phyloP scores from a whole-genome alignment of 37 sponge, comb jelly and placozoan species.

The Beroe ovata region DNA sequence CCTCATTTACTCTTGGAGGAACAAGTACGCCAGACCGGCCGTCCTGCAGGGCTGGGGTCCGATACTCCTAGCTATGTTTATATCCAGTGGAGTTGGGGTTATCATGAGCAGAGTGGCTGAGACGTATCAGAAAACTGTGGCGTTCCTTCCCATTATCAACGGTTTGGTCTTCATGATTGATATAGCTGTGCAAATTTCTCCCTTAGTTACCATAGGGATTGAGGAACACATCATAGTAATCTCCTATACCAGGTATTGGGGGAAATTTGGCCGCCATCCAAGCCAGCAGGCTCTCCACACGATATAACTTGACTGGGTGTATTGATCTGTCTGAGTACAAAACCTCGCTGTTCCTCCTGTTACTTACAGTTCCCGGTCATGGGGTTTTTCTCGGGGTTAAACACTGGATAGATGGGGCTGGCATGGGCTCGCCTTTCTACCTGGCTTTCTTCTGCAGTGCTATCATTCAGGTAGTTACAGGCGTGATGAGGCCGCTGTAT shows the following conservation, averaged over 20 bases:
- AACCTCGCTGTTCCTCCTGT: conserved; percentile 75
- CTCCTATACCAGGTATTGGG: conserved; percentile 94
- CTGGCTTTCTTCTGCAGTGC: conserved; percentile 77
- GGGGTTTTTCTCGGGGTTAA: conserved; percentile 74
- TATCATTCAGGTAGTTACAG: conserved; percentile 88
- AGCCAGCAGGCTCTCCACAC: conserved; percentile 91
- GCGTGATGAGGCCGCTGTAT: no score
- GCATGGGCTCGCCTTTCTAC: conserved; percentile 70
- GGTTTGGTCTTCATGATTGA: no score
- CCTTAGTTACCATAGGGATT: no score
- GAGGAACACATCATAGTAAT: no score
- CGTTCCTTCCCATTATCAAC: conserved; percentile 92
- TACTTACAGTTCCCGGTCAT: conserved; percentile 81
- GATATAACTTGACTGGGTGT: conserved; percentile 72
- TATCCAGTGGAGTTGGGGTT: conserved; percentile 88
- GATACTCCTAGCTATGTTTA: conserved; percentile 90
- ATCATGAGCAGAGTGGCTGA: conserved; percentile 81
- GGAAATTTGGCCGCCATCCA: conserved; percentile 98
- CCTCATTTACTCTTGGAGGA: conserved; percentile 68
- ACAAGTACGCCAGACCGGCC: conserved; percentile 73
- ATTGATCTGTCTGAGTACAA: conserved; percentile 65
- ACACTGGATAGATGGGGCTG: neutral
- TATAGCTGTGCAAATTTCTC: no score
- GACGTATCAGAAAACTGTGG: conserved; percentile 78
- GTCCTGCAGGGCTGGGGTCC: conserved; percentile 84